Evolutionary conservation across 2,888 invertebrate genomes (phyloP).

Genomic region (Chrysomela aeneicollis): DNA sequence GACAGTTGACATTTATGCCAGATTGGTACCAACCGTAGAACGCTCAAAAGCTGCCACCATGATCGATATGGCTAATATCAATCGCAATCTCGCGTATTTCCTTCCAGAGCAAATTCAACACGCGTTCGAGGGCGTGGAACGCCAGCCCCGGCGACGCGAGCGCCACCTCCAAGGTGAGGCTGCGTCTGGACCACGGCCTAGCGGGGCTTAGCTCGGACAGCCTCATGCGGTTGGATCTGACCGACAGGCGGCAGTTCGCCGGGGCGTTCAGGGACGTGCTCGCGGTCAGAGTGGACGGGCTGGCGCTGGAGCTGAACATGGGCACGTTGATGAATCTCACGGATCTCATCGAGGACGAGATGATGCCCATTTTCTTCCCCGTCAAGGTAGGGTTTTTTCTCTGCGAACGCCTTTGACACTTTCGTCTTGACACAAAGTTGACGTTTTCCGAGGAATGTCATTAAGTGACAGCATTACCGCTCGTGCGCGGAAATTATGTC

Average conservation of each 20-base stretch:
- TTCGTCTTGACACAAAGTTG: too few relatives aligned
- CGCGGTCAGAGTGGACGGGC: conserved; percentile 71
- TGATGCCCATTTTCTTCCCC: conserved; percentile 81
- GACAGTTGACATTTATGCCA: too few relatives aligned
- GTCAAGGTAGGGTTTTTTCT: conserved; percentile 80
- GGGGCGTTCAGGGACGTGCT: conserved; percentile 65
- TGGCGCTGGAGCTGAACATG: conserved; percentile 76
- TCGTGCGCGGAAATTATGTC: too few relatives aligned
- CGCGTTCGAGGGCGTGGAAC: conserved; percentile 82
- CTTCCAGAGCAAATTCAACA: conserved; percentile 79
- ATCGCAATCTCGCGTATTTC: too few relatives aligned
- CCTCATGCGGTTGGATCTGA: conserved; percentile 56
- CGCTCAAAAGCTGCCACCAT: too few relatives aligned
- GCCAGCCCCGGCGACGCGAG: conserved; percentile 68
- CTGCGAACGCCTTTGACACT: too few relatives aligned
- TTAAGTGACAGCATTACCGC: too few relatives aligned
- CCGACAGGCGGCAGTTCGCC: conserved; percentile 60
- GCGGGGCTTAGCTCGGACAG: conserved; percentile 57
- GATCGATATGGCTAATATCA: too few relatives aligned
- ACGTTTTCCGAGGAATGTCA: too few relatives aligned
- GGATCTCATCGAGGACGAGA: conserved; percentile 89
- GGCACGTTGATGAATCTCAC: conserved; percentile 82
- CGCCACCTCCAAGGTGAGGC: conserved; percentile 65
- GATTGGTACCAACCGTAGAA: too few relatives aligned
- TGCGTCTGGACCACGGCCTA: conserved; percentile 70